Conservation (phyloP, 2,797 vertebrate genomes). For the Pseudochaenichthys georgianus region DNA sequence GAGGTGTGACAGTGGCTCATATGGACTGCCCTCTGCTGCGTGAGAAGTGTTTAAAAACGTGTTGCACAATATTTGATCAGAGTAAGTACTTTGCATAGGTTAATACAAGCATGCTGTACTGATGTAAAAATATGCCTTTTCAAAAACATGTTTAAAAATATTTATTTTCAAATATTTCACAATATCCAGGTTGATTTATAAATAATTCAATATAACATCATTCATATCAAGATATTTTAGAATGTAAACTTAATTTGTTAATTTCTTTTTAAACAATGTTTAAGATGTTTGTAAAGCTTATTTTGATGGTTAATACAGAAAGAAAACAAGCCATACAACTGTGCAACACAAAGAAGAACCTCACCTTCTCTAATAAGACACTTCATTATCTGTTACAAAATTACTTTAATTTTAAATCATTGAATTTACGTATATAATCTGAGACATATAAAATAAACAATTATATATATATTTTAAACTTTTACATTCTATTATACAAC, state of each 20-base stretch:
- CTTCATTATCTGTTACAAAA: constrained; percentile 89
- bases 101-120: not conserved
- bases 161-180: constrained; percentile 84
- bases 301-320: constrained; percentile 83
- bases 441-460: constrained; percentile 87
- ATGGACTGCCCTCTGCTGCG: constrained; percentile 2
- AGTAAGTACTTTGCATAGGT: not conserved
- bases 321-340: constrained; percentile 79
- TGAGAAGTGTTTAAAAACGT: constrained; percentile 1
- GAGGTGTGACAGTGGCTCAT: constrained; percentile 2
- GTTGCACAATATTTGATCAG: not conserved
- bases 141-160: constrained; percentile 74
- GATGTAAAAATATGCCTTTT: not conserved
- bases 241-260: constrained; percentile 83
- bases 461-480: constrained; percentile 62
- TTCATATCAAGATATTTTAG: constrained; percentile 79
- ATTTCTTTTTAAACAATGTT: constrained; percentile 83
- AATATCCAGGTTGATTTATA: constrained; percentile 80
- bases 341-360: constrained; percentile 81
- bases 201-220: constrained; percentile 78
- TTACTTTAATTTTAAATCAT: constrained; percentile 86
- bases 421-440: constrained; percentile 82
- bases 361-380: constrained; percentile 84
- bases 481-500: constrained; percentile 86
- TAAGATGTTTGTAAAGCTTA: constrained; percentile 85